phyloP scores from a whole-genome alignment of 2,113 vertebrate species.

The Chunga burmeisteri region DNA sequence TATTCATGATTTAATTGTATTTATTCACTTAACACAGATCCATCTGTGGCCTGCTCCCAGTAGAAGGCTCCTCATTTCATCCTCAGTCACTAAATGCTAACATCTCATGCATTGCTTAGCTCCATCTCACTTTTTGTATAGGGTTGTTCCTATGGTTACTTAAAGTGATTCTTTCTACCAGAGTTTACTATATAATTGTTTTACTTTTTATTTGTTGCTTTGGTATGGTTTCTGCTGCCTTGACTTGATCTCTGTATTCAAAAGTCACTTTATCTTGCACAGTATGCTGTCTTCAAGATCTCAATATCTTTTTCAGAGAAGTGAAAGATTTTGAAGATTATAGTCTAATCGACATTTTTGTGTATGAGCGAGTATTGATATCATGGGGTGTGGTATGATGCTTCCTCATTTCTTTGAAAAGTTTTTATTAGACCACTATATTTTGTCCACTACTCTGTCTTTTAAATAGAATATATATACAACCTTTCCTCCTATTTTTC shows the following conservation, averaged over 20 bases:
- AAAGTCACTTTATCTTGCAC: not conserved
- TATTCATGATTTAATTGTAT: conserved; percentile 61
- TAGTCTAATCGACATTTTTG: not conserved
- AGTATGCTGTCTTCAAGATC: not conserved
- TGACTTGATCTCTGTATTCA: not conserved
- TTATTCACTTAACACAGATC: conserved; percentile 55
- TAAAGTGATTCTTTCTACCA: conserved; percentile 8
- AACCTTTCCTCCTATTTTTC: not conserved
- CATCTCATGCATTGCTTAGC: conserved; percentile 14
- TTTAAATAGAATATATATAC: not conserved
- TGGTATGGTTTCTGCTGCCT: not conserved
- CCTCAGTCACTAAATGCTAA: not conserved
- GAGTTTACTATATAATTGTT: not conserved
- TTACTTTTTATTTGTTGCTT: not conserved
- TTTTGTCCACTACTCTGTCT: not conserved
- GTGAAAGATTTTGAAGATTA: not conserved
- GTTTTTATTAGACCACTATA: not conserved
- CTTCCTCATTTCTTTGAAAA: not conserved
- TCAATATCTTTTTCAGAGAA: not conserved
- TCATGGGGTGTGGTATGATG: not conserved
- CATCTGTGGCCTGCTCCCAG: conserved; percentile 42
- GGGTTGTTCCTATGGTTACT: conserved; percentile 29
- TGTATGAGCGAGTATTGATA: not conserved
- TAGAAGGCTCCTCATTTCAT: conserved; percentile 49
- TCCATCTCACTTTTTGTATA: conserved; percentile 1